These are phyloP conservation scores for Catocala fraxini DNA, from an alignment of 2,888 invertebrate species.

Conservation along the genomic window DNA sequence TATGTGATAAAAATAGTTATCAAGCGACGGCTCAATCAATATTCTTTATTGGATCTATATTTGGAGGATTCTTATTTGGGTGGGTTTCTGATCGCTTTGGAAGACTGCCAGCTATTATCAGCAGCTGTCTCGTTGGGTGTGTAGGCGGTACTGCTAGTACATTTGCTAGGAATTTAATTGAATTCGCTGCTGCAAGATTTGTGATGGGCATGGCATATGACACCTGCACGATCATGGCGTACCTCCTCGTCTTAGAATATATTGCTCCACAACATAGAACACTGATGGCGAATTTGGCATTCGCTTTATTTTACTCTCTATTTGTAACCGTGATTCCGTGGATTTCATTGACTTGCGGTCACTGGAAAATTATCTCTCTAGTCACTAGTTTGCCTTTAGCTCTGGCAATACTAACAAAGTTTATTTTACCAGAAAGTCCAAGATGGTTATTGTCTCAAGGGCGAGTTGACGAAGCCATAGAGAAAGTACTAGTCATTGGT, in stretches of 20 bases:
- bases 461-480: conserved; percentile 64
- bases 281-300: conserved; percentile 64
- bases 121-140: conserved; percentile 63
- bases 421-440: conserved; percentile 70
- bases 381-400: conserved; percentile 68
- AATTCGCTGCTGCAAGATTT: conserved; percentile 66
- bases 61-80: conserved; percentile 68
- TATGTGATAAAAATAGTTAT: conserved; percentile 69
- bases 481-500: conserved; percentile 63
- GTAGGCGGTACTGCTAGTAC: conserved; percentile 63
- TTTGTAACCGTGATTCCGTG: conserved; percentile 64
- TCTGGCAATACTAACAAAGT: conserved; percentile 61
- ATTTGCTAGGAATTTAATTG: conserved; percentile 60
- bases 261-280: conserved; percentile 71
- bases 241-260: conserved; percentile 69
- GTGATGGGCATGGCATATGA: conserved; percentile 72
- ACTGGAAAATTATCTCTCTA: conserved; percentile 70
- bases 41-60: conserved; percentile 67
- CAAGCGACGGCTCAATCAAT: conserved; percentile 72
- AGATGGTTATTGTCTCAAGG: conserved; percentile 71
- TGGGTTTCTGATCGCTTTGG: conserved; percentile 71
- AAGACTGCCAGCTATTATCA: conserved; percentile 64
- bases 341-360: conserved; percentile 64
- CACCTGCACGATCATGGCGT: conserved; percentile 70
- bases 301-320: conserved; percentile 66